Evolutionary conservation across 1,140 invertebrate species (phyloP).

Genomic region (Argopecten irradians): DNA sequence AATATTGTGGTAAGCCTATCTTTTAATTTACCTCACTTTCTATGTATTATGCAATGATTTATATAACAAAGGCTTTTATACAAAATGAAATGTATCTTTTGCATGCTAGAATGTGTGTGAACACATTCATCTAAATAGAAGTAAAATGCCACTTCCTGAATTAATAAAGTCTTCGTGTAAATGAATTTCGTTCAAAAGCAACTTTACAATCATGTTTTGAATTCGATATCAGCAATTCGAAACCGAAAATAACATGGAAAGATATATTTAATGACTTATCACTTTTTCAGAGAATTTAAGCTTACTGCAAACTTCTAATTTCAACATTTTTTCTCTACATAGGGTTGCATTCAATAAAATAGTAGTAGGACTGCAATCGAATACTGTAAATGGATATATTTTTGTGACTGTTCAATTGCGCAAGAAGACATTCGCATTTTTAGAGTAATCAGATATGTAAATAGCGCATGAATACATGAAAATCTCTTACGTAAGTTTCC

Average conservation of each 20-base stretch:
- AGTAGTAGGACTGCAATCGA: no score
- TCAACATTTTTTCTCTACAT: no score
- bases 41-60: not conserved
- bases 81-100: not conserved
- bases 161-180: not conserved
- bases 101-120: not conserved
- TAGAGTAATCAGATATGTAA: no score
- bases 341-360: no score
- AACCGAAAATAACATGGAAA: not conserved
- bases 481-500: no score
- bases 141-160: not conserved
- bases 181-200: not conserved
- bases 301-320: no score
- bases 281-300: no score
- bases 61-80: not conserved
- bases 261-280: no score
- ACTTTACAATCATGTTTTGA: not conserved
- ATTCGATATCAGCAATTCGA: not conserved
- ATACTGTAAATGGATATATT: no score
- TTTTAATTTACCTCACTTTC: not conserved
- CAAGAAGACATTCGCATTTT: no score
- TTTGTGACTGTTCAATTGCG: no score
- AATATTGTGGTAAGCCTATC: not conserved
- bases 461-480: no score
- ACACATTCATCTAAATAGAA: slow-evolving; percentile 15